Base-by-base conservation (phyloP, 2,113 vertebrate genomes). In the Elephas maximus region DNA sequence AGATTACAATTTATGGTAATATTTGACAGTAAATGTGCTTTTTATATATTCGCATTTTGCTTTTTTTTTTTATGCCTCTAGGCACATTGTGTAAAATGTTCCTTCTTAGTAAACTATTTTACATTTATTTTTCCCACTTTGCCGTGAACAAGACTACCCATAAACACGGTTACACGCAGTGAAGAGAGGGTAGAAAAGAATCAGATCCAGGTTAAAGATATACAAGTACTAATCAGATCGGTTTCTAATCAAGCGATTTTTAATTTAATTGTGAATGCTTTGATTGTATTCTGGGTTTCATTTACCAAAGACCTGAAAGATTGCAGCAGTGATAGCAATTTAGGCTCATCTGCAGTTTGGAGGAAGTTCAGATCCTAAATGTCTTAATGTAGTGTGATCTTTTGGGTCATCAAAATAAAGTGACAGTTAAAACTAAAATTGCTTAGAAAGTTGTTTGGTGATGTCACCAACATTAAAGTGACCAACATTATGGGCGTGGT, bases 221-320 rank as follows among this genome's bases (percentile, higher is more conserved):
- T 2, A 76, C 65, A 95, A 89, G 45, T 53, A 95, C 94, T 87
- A 67, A 86, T 60, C 65, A 92, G 85, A 77, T 60, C 33, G 30
- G 33, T 93, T 95, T 92, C 92, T 92, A 89, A 78, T 88, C 20
- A 88, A 93, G 57, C 74, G 26, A 57, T 96, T 92, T 74, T 8
- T 86, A 91, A 81, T 96, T 77, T 96, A 89, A 78, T 90, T 88
- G 51, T 94, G 90, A 95, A 44, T 90, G n/a, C 41, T 96, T 90
- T 88, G 90, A 77, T 95, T 92, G 8, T 82, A 24, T 96, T 84
- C 37, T 78, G 82, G 69, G 88, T 77, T 96, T 93, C 83, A 30
- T 80, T 94, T 96, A 92, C 74, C n/a, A 24, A 90, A 97, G 78
- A 90, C 84, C 14, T 3, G 90, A 90, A 81, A 63, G 78, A 45